Base-by-base conservation (phyloP, 2,888 invertebrate genomes). In the Pterobdella sp. region DNA sequence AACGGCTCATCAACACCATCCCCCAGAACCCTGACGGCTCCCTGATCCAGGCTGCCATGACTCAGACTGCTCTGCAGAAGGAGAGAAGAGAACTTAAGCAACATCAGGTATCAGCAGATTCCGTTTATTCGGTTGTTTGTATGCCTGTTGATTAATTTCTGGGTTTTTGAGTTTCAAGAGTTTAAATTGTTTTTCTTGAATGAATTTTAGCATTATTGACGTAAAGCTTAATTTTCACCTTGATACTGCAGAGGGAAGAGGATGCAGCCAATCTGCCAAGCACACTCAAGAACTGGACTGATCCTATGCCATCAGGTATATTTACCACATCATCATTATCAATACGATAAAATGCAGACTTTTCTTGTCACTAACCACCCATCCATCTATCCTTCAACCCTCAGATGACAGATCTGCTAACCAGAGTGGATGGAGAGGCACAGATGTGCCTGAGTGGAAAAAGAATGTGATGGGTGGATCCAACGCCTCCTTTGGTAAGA, bases 1-100 rank as follows among this genome's bases (percentile, higher is more conserved):
- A 4, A 4, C n/a, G n/a, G n/a, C n/a, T n/a, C n/a, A n/a, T n/a
- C n/a, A n/a, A n/a, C n/a, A n/a, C 26, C 0, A 14, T 75, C n/a
- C n/a, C 60, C 4, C 80, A 86, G 86, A 99, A 99, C 87, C 98
- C 98, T 0, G 98, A 99, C 83, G 98, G 98, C 0, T 96, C 96
- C 0, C 85, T 99, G 32, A 97, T 97, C 0, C 98, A 98, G 80
- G 95, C 98, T 0, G 98, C 98, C 0, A 95, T 99, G 93, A 99
- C 98, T 93, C 98, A 98, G 84, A 93, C 92, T 18, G 98, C 98
- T 0, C 83, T 99, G 64, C 92, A 97, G 0, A 99, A 99, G 81
- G 98, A 99, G 82, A 87, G 98, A 71, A 86, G 97, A 65, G 98
- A 98, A 82, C 89, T 92, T 80, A 97, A 98, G 75, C 84, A 84